Conservation (phyloP, 1,140 invertebrate genomes). For the Temnothorax nylanderi region DNA sequence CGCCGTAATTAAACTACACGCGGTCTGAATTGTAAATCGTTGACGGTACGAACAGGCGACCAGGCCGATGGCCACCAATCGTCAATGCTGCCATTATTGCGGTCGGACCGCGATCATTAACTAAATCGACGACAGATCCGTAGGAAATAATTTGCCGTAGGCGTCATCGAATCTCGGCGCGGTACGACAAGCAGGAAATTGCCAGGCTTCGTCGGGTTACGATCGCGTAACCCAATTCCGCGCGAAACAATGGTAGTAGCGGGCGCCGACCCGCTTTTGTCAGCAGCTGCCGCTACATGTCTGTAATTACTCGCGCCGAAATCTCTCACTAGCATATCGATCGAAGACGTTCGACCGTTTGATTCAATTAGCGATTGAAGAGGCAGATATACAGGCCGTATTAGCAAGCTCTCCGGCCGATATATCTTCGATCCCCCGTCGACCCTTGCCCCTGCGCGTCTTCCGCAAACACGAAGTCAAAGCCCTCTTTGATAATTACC, state of each 20-base stretch:
- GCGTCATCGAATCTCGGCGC: conserved; percentile 65
- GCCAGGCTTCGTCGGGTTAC: conserved; percentile 60
- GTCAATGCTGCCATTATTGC: conserved; percentile 49
- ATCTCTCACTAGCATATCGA: conserved; percentile 62
- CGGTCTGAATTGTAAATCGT: conserved; percentile 15
- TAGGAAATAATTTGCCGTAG: conserved; percentile 70
- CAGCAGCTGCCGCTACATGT: conserved; percentile 14
- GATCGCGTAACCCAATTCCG: conserved; percentile 69
- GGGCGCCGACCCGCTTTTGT: conserved; percentile 57
- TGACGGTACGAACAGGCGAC: background rate
- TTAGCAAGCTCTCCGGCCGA: conserved; percentile 9
- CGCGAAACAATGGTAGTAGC: conserved; percentile 58
- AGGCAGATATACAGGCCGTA: conserved; percentile 25
- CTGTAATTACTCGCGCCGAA: conserved; percentile 73
- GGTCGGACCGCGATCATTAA: conserved; percentile 63
- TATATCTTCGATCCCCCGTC: conserved; percentile 56
- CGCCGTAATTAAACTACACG: background rate
- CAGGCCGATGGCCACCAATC: conserved; percentile 2
- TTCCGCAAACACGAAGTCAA: conserved; percentile 32
- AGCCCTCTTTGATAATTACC: conserved; percentile 72
- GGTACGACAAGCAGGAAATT: conserved; percentile 67
- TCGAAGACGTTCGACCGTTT: conserved; percentile 67
- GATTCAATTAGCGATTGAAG: conserved; percentile 69
- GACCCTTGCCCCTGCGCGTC: conserved; percentile 7
- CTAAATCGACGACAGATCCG: conserved; percentile 46